Evolutionary conservation across 2,888 invertebrate genomes (phyloP), one percentile per base, ranked within the genome.

Genomic region (Charanyca ferruginea): DNA sequence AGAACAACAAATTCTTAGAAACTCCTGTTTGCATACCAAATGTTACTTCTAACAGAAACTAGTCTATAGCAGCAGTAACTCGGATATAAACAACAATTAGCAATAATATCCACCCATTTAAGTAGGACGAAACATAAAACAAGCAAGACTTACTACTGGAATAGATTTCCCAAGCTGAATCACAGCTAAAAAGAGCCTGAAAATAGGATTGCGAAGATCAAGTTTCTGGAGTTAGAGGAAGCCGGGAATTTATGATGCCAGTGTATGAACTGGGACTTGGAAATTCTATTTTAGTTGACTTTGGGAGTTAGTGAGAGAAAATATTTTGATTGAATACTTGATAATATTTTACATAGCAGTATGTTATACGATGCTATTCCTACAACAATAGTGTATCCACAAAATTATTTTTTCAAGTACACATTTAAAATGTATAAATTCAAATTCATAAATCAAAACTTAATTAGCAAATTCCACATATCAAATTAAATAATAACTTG

Each of bases 191-290:
- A 54, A 63, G 54, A 45, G 35, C n/a, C 20, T 61, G 73, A 23
- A 72, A 74, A 77, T 54, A 65, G 52, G 45, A 58, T 44, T 64
- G 66, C 49, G 18, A 52, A 60, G 59, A 71, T 77, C 47, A 59
- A 77, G 51, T 77, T 71, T 65, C 25, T 51, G 18, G 77, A 73
- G 44, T 75, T 57, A 55, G 47, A 45, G 51, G 59, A 63, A 60
- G 62, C 48, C 44, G 41, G 38, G 57, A 58, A 53, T 76, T 78
- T 66, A 67, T 78, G 63, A 78, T 55, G 55, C 25, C 35, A 42
- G 49, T 18, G 57, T 48, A 60, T 45, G 57, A 51, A 65, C 18
- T 18, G 42, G 32, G 16, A 13, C 41, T 55, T n/a, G 25, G 28
- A 16, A 42, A 49, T 49, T 22, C 55, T 62, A 66, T 78, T 72